Evolutionary conservation across 2,113 vertebrate species (phyloP), one percentile per base, ranked within the genome.

Genomic region (Pachypanchax playfairii): DNA sequence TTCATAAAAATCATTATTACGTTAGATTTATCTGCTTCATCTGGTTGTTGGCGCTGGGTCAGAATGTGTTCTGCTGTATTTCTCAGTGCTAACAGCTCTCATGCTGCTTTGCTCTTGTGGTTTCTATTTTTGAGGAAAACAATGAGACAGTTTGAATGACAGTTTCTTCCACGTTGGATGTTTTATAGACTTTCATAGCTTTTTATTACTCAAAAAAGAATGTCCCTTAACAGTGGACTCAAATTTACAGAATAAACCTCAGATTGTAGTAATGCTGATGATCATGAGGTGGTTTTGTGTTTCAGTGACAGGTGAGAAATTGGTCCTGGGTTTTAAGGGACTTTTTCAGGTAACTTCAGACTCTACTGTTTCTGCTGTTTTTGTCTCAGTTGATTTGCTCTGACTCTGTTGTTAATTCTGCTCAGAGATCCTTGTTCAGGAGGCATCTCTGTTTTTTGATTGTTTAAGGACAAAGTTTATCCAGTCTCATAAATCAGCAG

Each of bases 341-440:
- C 78, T 87, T 83, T 85, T 65, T 58, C 18, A 48, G 28, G 77
- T 75, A 77, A 80, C 66, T 24, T 75, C n/a, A 87, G 68, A 83
- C 64, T 57, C 44, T 9, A 15, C 54, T 22, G n/a, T 50, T 52
- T 73, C 57, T 55, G 31, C 49, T 85, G 79, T 67, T 31, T 31
- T 82, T 68, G 57, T 17, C 43, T 50, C 36, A 3, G 60, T 68
- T 42, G 53, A 67, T 68, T 36, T 64, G 49, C 49, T 73, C 33
- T 65, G 54, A 77, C 64, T 69, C 61, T 22, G 35, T 22, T n/a
- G n/a, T n/a, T n/a, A 6, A 25, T 60, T 20, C 62, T 58, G 64
- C 48, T 64, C 21, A 47, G 20, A 51, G 48, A 54, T 35, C 53
- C 50, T 5, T 2, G 7, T 42, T n/a, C 43, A 61, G 38, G 58